Conservation (phyloP, 2,797 vertebrate species). For the Poeciliopsis presidionis region DNA sequence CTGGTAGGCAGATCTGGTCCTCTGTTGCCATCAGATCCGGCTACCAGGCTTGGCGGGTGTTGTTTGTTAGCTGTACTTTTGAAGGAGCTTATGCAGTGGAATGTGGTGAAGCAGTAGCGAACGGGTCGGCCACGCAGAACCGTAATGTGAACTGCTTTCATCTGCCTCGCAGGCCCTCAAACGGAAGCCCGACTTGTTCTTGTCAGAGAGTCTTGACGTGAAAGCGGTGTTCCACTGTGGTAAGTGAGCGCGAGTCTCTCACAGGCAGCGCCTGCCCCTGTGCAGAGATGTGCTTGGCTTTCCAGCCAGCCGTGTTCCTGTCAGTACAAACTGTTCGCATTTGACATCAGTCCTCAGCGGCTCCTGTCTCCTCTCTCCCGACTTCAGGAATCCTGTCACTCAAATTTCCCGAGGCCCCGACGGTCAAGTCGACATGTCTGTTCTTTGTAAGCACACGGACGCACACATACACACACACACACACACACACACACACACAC, state of each 20-base stretch:
- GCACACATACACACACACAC: neutral
- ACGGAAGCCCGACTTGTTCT: conserved; percentile 97
- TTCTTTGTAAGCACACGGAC: conserved; percentile 90
- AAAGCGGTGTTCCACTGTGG: conserved; percentile 98
- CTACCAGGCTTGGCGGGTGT: conserved; percentile 74
- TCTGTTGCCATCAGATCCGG: conserved; percentile 67
- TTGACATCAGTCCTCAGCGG: conserved; percentile 31
- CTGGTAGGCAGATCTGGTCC: conserved; percentile 76
- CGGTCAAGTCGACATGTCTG: conserved; percentile 95
- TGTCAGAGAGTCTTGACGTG: conserved; percentile 95
- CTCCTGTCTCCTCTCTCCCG: conserved; percentile 26
- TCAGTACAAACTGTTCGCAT: conserved; percentile 37
- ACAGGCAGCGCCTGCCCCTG: conserved; percentile 15
- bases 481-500: neutral
- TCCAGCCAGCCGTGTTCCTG: neutral
- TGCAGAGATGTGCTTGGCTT: conserved; percentile 6
- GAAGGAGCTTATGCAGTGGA: conserved; percentile 67
- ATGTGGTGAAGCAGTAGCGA: conserved; percentile 59
- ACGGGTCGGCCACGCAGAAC: conserved; percentile 46
- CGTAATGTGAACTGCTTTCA: conserved; percentile 77
- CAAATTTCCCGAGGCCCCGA: conserved; percentile 97
- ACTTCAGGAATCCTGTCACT: conserved; percentile 92
- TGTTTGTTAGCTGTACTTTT: conserved; percentile 62
- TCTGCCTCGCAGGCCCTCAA: conserved; percentile 96
- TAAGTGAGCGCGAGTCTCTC: conserved; percentile 78